A percentile compares a stretch with the other conserved stretches of the same genome.
Evolutionary conservation across 1,140 invertebrate genomes (phyloP).

Genomic region (Dryas iulia): DNA sequence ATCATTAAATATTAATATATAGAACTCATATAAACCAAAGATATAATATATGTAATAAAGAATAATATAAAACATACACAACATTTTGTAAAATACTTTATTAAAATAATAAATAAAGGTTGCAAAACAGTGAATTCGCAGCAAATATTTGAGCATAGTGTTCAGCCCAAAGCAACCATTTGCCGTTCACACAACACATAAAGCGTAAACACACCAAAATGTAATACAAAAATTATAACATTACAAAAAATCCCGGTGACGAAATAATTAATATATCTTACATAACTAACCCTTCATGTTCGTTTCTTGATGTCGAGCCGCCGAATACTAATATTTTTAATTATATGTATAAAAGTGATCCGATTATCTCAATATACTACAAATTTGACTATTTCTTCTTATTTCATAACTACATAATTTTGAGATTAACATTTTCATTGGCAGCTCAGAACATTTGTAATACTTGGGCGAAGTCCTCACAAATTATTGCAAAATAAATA

Average conservation of each 20-base stretch:
- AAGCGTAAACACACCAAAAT: slow-evolving; percentile 58
- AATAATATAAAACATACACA: not conserved
- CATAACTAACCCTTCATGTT: not conserved
- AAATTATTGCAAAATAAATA: not conserved
- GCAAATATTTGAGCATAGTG: slow-evolving; percentile 64
- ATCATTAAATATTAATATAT: no score
- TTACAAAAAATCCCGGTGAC: not conserved
- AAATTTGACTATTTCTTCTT: no score
- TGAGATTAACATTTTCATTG: not conserved
- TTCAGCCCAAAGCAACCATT: slow-evolving; percentile 37
- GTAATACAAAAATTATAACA: slow-evolving; percentile 36
- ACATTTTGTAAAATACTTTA: slow-evolving; percentile 70
- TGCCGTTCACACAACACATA: slow-evolving; percentile 50
- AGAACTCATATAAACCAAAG: no score
- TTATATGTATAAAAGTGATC: no score
- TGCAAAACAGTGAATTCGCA: slow-evolving; percentile 68
- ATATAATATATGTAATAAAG: no score
- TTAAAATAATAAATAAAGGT: slow-evolving; percentile 75
- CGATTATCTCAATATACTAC: no score
- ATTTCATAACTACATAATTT: not conserved
- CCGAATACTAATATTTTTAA: not conserved
- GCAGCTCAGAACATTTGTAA: slow-evolving; percentile 18
- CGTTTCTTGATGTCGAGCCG: not conserved
- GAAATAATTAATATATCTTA: not conserved
- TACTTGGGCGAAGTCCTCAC: not conserved